Conservation (phyloP, 2,797 vertebrate genomes). For the Carcharodon carcharias region DNA sequence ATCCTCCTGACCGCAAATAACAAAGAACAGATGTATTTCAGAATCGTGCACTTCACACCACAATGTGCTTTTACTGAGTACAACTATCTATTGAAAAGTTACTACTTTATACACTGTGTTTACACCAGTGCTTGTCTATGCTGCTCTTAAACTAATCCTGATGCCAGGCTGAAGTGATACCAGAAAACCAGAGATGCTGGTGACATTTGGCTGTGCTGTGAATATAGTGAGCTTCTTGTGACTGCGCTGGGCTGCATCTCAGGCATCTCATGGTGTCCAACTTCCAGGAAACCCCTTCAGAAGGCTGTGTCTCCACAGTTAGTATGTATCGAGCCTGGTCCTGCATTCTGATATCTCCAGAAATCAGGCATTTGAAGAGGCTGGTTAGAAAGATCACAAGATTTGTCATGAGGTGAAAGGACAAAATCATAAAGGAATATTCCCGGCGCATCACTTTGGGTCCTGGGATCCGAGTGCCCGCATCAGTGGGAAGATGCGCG, state of each 20-base stretch:
- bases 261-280: not conserved
- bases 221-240: not conserved
- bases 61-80: not conserved
- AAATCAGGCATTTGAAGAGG: not conserved
- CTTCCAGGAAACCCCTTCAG: not conserved
- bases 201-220: not conserved
- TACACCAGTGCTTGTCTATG: not conserved
- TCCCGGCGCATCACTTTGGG: not conserved
- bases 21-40: not conserved
- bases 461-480: not conserved
- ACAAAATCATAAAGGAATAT: not conserved
- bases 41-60: not conserved
- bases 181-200: not conserved
- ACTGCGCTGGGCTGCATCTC: not conserved
- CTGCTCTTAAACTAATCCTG: not conserved
- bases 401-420: not conserved
- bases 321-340: too few species aligned
- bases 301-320: not conserved
- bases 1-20: not conserved
- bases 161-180: not conserved
- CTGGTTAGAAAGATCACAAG: not conserved
- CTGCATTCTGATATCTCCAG: not conserved
- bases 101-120: not conserved
- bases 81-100: not conserved
- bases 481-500: not conserved